phyloP scores from a whole-genome alignment of 2,797 vertebrate species.

The Cynodonichthys magdalenae region DNA sequence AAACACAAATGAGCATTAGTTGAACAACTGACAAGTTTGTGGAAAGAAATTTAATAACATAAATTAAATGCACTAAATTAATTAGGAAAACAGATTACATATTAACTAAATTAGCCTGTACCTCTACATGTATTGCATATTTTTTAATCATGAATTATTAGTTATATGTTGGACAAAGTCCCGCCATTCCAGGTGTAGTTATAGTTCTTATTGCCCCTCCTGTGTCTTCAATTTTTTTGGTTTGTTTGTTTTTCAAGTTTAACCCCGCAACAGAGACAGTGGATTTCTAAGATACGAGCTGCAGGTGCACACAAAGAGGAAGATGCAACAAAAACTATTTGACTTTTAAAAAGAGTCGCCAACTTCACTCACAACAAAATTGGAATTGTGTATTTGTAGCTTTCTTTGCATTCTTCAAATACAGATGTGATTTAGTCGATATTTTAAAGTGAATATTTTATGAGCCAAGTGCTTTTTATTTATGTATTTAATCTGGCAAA shows the following conservation, averaged over 20 bases:
- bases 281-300: background rate
- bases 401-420: conserved; percentile 7
- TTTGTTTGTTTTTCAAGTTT: conserved; percentile 10
- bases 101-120: no score
- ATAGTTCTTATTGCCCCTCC: background rate
- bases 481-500: conserved; percentile 2
- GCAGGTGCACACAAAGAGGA: conserved; percentile 1
- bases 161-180: no score
- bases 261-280: background rate
- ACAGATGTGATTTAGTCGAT: conserved; percentile 5
- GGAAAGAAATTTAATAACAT: no score
- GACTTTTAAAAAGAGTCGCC: background rate
- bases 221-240: background rate
- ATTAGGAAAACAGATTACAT: background rate
- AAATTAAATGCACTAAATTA: background rate
- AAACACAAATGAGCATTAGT: no score
- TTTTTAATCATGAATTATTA: no score
- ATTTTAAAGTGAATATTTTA: background rate
- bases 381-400: background rate
- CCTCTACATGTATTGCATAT: no score
- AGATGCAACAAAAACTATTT: background rate
- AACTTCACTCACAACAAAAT: background rate
- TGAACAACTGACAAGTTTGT: no score
- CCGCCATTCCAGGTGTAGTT: no score
- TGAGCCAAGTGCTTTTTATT: no score